Percentiles rank a stretch among this genome's conserved stretches.
Conservation (phyloP, 2,113 vertebrate genomes). For the Seriola quinqueradiata region DNA sequence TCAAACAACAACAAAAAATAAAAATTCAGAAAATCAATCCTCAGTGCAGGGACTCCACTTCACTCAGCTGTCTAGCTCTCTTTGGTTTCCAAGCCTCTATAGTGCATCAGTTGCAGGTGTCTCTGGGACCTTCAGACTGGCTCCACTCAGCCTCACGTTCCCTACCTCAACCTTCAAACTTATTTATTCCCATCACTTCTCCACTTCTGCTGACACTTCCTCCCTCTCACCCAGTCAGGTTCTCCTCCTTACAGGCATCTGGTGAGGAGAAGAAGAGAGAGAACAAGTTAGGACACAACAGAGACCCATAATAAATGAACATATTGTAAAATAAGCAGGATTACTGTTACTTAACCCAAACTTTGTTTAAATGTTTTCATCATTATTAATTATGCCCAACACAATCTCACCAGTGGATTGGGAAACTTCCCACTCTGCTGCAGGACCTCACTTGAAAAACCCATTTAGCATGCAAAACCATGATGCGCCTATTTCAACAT, state of each 20-base stretch:
- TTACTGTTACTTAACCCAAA: not conserved
- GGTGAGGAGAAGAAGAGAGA: constrained; percentile 19
- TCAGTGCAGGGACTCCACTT: constrained; percentile 66
- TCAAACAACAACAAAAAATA: constrained; percentile 48
- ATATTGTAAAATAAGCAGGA: not conserved
- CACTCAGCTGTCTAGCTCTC: constrained; percentile 65
- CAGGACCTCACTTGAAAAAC: not conserved
- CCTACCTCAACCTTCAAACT: constrained; percentile 59
- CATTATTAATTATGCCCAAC: not conserved
- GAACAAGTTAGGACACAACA: not conserved
- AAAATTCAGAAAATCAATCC: constrained; percentile 32
- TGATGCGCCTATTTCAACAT: not conserved
- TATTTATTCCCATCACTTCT: constrained; percentile 76
- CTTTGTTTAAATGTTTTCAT: not conserved
- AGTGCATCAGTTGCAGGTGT: constrained; percentile 57
- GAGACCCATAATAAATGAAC: not conserved
- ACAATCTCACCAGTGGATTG: not conserved
- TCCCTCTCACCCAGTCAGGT: constrained; percentile 86
- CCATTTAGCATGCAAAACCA: not conserved
- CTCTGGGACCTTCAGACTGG: constrained; percentile 69
- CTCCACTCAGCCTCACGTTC: constrained; percentile 42
- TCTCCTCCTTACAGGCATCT: constrained; percentile 92
- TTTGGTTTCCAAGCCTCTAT: constrained; percentile 74
- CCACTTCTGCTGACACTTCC: constrained; percentile 42
- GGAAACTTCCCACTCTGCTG: not conserved